Conservation (phyloP, 1,140 invertebrate genomes). For the Lordiphosa stackelbergi region DNA sequence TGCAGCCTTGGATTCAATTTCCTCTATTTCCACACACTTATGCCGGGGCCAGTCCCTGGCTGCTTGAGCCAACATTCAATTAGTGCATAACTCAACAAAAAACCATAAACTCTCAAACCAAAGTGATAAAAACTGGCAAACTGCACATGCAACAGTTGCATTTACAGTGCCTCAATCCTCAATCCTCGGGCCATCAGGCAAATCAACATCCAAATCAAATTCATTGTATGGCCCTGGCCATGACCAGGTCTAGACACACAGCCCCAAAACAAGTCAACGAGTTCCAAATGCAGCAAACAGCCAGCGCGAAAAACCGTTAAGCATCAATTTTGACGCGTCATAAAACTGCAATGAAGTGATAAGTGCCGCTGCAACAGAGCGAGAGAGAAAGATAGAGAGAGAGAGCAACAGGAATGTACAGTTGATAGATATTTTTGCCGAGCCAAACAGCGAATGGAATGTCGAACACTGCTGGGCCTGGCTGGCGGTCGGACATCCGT, state of each 20-base stretch:
- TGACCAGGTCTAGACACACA: conserved; percentile 32
- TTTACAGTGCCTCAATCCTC: conserved; percentile 1
- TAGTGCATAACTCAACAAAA: conserved; percentile 9
- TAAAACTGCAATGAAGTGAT: conserved; percentile 76
- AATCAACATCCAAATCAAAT: conserved; percentile 69
- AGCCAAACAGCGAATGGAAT: conserved; percentile 29
- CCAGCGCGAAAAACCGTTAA: conserved; percentile 71
- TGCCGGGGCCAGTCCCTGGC: too few species aligned
- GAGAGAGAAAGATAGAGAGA: conserved; percentile 6
- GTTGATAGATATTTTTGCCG: conserved; percentile 58
- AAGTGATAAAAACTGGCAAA: conserved; percentile 11
- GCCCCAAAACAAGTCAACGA: conserved; percentile 18
- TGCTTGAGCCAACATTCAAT: conserved; percentile 14
- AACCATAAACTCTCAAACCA: neutral
- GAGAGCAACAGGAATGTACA: conserved; percentile 34
- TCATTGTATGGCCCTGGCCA: conserved; percentile 53
- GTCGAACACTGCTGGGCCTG: conserved; percentile 16
- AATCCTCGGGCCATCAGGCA: conserved; percentile 12
- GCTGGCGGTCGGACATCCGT: conserved; percentile 55
- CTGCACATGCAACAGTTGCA: conserved; percentile 56
- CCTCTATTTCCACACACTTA: too few species aligned
- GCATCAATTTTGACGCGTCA: conserved; percentile 75
- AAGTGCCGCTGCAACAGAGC: conserved; percentile 53
- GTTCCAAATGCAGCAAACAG: conserved; percentile 62
- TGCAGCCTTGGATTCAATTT: too few species aligned